Percentiles rank a stretch among this genome's conserved stretches.
Conservation (phyloP, 2,888 invertebrate species). For the Microplitis deprimator region DNA sequence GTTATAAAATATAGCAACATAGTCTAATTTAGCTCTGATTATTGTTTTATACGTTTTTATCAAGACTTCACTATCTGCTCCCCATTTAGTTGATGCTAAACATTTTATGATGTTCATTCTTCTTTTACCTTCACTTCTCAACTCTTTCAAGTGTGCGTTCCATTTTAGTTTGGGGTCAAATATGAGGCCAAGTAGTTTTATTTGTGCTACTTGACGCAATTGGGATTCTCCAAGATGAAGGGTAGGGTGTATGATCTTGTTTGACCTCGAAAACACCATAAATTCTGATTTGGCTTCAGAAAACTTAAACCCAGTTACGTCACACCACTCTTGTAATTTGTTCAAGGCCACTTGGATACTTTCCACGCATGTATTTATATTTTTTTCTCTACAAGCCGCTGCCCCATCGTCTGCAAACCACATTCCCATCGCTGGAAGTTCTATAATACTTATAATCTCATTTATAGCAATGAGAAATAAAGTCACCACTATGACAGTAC, state of each 20-base stretch:
- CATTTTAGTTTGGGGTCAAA: slow-evolving; percentile 34
- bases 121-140: slow-evolving; percentile 35
- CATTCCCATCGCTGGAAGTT: slow-evolving; percentile 21
- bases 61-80: slow-evolving; percentile 33
- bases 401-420: slow-evolving; percentile 42
- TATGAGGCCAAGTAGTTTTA: slow-evolving; percentile 29
- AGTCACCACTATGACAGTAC: slow-evolving; percentile 33
- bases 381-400: slow-evolving; percentile 38
- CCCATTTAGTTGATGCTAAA: slow-evolving; percentile 43
- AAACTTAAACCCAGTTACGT: slow-evolving; percentile 18
- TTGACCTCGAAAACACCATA: neutral
- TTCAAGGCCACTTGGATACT: slow-evolving; percentile 25
- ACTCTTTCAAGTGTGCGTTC: slow-evolving; percentile 28
- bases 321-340: slow-evolving; percentile 9
- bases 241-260: neutral
- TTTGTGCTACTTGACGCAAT: neutral
- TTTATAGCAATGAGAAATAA: slow-evolving; percentile 41
- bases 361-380: slow-evolving; percentile 17
- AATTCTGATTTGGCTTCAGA: slow-evolving; percentile 22
- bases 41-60: slow-evolving; percentile 43
- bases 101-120: slow-evolving; percentile 45
- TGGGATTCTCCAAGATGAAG: neutral
- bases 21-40: slow-evolving; percentile 45
- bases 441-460: slow-evolving; percentile 15
- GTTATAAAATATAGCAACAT: slow-evolving; percentile 38